Evolutionary conservation across 2,797 vertebrate genomes (phyloP), one percentile per base, ranked within the genome.

Genomic region (Pelodytes ibericus): DNA sequence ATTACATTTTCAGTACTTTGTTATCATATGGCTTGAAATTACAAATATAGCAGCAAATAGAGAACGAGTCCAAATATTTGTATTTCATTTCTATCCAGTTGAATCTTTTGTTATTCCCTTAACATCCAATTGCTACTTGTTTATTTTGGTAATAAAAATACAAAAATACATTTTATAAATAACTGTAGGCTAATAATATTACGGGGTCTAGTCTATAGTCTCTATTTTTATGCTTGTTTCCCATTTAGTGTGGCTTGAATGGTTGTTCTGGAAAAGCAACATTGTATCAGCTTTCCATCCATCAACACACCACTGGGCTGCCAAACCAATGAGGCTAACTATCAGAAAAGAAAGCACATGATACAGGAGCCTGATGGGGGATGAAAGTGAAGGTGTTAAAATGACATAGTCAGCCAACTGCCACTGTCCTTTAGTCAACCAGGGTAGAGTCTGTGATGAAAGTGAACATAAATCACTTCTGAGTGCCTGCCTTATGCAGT

Each of bases 391-490:
- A 72, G 39, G 63, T 59, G 72, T 59, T 65, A 74, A 66, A 59
- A 57, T 59, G 62, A 66, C 51, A 67, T 10, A 51, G 51, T 65
- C 56, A 60, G 53, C 64, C 73, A 68, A 68, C 36, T 68, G 73
- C 27, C 64, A 33, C 64, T 61, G 41, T 68, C 64, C 33, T 68
- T 58, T 30, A 60, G 15, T 60, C 15, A 60, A 36, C 25, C 9
- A 26, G 56, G 44, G 11, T 36, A 60, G 56, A 67, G 4, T 47
- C 4, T 18, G 44, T 68, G 64, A 60, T 75, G 72, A 67, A 68
- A 68, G 57, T 75, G 39, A 67, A 60, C 13, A 29, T 67, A 75
- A 75, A 75, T 67, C 53, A 44, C 39, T 67, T 68, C 36, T 60
- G 63, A 67, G 62, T 59, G 26, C 53, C 72, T 66, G 51, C 57